A percentile compares a stretch with the other conserved stretches of the same genome.
These are phyloP conservation scores for Leptobrachium leishanense DNA, from an alignment of 2,113 vertebrate genomes.

Conservation along the genomic window DNA sequence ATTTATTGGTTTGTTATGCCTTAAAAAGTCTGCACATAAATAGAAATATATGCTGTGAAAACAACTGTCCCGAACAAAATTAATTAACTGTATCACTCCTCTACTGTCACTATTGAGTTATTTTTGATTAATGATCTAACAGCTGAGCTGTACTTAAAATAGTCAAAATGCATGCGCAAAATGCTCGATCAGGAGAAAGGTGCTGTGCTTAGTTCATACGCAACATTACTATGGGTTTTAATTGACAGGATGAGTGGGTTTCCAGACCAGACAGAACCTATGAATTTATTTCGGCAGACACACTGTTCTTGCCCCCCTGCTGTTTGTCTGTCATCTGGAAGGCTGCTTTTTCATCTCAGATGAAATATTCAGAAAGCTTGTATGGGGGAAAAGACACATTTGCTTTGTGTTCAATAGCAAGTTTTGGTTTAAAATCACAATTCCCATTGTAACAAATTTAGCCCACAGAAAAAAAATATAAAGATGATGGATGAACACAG, in stretches of 20 bases:
- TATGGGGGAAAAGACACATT: slow-evolving; percentile 40
- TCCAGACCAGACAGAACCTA: slow-evolving; percentile 84
- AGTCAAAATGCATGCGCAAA: slow-evolving; percentile 78
- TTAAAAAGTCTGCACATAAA: too few relatives aligned
- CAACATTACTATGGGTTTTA: slow-evolving; percentile 83
- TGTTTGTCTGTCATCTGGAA: slow-evolving; percentile 94
- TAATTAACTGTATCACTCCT: slow-evolving; percentile 35
- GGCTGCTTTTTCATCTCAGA: slow-evolving; percentile 70
- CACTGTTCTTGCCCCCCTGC: slow-evolving; percentile 94
- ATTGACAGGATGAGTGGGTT: slow-evolving; percentile 95
- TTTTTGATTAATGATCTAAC: slow-evolving; percentile 86
- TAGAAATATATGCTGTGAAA: too few relatives aligned
- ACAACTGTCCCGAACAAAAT: too few relatives aligned
- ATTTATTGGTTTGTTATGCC: too few relatives aligned
- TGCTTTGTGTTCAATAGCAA: slow-evolving; percentile 16
- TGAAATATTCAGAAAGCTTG: slow-evolving; percentile 66
- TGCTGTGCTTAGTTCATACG: slow-evolving; percentile 76
- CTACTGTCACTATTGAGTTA: slow-evolving; percentile 74
- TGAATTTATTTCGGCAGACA: slow-evolving; percentile 95
- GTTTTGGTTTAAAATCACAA: too few relatives aligned
- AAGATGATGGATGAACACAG: too few relatives aligned
- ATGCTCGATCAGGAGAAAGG: slow-evolving; percentile 68
- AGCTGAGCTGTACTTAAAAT: slow-evolving; percentile 70
- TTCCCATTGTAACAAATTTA: too few relatives aligned
- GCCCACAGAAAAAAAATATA: too few relatives aligned